Evolutionary conservation across 2,797 vertebrate genomes (phyloP).

Genomic region (Cynopterus sphinx): DNA sequence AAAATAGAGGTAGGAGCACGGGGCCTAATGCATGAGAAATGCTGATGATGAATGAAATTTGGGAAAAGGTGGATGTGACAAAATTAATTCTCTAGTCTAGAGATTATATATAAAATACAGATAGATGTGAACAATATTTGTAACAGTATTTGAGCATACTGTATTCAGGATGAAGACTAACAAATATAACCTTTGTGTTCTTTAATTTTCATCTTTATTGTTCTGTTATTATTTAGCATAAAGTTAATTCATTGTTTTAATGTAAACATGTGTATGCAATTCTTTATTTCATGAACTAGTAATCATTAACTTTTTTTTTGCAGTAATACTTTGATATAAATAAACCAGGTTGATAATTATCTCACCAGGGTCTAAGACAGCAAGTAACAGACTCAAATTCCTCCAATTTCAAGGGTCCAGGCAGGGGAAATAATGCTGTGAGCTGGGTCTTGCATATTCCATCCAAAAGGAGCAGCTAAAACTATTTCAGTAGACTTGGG

Average conservation of each 20-base stretch:
- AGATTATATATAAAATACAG: neutral
- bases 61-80: neutral
- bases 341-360: neutral
- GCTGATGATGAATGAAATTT: neutral
- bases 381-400: neutral
- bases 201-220: neutral
- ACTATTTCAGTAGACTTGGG: neutral
- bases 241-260: neutral
- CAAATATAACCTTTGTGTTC: neutral
- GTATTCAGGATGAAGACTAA: neutral
- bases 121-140: neutral
- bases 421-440: neutral
- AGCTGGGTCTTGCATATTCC: neutral
- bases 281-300: neutral
- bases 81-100: neutral
- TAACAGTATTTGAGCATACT: neutral
- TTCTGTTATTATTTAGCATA: neutral
- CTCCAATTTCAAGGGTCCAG: neutral
- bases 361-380: neutral
- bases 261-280: neutral
- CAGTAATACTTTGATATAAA: neutral
- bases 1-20: neutral
- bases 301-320: neutral
- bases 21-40: neutral
- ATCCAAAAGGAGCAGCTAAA: neutral